phyloP scores from a whole-genome alignment of 2,888 invertebrate species.

The Drosophila testacea region DNA sequence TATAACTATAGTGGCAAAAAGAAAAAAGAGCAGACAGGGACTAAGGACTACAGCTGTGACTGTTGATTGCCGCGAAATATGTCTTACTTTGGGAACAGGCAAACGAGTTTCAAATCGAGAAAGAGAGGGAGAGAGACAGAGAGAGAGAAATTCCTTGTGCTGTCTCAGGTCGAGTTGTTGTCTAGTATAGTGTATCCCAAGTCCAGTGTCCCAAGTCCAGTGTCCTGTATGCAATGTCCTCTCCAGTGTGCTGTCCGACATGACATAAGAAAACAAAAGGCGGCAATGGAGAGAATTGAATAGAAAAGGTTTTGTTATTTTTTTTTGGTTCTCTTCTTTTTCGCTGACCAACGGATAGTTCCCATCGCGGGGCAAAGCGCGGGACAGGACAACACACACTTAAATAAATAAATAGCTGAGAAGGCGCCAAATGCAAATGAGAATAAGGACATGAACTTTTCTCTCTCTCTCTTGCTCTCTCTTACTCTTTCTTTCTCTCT shows the following conservation, averaged over 20 bases:
- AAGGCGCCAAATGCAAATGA: conserved; percentile 72
- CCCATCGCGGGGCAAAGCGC: conserved; percentile 39
- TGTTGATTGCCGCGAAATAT: conserved; percentile 73
- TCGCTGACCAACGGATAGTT: conserved; percentile 63
- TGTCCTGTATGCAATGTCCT: conserved; percentile 10
- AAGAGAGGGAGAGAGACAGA: no score
- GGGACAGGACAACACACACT: conserved; percentile 10
- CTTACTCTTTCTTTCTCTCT: background rate
- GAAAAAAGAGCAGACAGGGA: background rate
- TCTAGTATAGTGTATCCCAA: background rate
- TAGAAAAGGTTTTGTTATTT: background rate
- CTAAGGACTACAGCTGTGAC: conserved; percentile 56
- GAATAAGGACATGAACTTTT: conserved; percentile 17
- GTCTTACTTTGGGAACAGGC: conserved; percentile 51
- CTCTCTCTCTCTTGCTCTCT: conserved; percentile 11
- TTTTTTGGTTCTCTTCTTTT: no score
- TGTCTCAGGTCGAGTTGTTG: background rate
- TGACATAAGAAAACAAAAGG: conserved; percentile 76
- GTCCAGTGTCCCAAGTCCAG: background rate
- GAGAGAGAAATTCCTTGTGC: conserved; percentile 1
- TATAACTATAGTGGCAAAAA: conserved; percentile 46
- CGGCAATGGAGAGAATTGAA: conserved; percentile 20
- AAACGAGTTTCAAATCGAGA: conserved; percentile 39
- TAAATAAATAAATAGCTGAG: conserved; percentile 58
- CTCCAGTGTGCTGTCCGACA: conserved; percentile 59